A percentile compares a stretch with the other conserved stretches of the same genome.
phyloP scores from a whole-genome alignment of 2,797 vertebrate species.

The Dicrostonyx torquatus region DNA sequence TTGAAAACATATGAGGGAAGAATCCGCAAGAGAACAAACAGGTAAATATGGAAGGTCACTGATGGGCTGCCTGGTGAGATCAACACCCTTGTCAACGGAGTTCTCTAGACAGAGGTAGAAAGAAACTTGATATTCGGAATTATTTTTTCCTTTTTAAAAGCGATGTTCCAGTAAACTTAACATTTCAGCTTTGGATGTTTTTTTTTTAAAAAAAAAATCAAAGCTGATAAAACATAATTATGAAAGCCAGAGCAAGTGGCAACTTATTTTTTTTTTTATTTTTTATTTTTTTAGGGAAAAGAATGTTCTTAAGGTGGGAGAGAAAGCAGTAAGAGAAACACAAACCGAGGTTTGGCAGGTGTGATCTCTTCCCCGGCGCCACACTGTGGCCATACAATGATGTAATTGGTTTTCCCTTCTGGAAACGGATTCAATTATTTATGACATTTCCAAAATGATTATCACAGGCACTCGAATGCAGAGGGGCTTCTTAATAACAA shows the following conservation, averaged over 20 bases:
- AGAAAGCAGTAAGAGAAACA: background rate
- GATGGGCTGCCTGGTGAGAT: background rate
- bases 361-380: background rate
- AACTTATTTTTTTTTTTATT: constrained; percentile 20
- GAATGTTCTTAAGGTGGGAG: constrained; percentile 12
- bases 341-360: background rate
- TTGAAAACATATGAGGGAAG: background rate
- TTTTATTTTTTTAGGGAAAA: constrained; percentile 20
- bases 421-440: background rate
- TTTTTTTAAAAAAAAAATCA: constrained; percentile 42
- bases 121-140: constrained; percentile 38
- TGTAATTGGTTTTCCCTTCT: background rate
- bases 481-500: background rate
- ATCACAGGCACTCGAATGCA: background rate
- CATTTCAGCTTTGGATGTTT: constrained; percentile 29
- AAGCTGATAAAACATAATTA: constrained; percentile 56
- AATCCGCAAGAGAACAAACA: background rate
- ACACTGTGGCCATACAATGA: background rate
- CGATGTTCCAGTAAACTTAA: constrained; percentile 29
- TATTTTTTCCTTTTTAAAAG: background rate
- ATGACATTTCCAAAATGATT: background rate
- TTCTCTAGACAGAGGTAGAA: constrained; percentile 31
- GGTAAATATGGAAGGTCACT: background rate
- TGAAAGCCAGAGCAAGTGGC: constrained; percentile 15
- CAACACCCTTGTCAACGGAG: constrained; percentile 24